Conservation (phyloP, 1,140 invertebrate species). For the Laupala kohalensis region DNA sequence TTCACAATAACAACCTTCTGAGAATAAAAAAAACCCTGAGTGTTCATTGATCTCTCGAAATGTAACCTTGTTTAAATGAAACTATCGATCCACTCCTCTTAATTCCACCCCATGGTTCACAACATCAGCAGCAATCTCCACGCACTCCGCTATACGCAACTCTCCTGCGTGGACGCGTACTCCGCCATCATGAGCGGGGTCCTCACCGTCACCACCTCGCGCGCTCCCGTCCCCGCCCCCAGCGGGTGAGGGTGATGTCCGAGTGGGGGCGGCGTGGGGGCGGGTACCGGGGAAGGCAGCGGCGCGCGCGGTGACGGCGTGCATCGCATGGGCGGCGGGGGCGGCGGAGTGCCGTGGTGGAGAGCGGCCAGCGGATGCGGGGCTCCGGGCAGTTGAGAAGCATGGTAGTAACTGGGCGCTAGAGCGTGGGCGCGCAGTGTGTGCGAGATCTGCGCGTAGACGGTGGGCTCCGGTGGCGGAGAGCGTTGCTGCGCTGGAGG, state of each 20-base stretch:
- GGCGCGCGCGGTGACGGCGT: too few relatives aligned
- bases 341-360: neutral
- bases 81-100: neutral
- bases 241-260: too few relatives aligned
- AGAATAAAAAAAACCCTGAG: neutral
- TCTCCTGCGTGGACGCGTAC: neutral
- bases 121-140: neutral
- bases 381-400: too few relatives aligned
- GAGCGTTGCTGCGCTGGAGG: too few relatives aligned
- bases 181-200: neutral
- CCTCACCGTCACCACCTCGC: neutral
- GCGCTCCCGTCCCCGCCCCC: too few relatives aligned
- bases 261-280: neutral
- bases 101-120: neutral
- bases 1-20: neutral
- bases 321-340: too few relatives aligned
- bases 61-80: too few relatives aligned
- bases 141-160: neutral
- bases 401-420: too few relatives aligned
- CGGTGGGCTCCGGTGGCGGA: neutral
- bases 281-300: too few relatives aligned
- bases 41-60: neutral
- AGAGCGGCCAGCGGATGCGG: neutral
- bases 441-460: neutral
- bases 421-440: neutral